Base-by-base conservation (phyloP, 2,797 vertebrate genomes). In the Chloroceryle amazona region DNA sequence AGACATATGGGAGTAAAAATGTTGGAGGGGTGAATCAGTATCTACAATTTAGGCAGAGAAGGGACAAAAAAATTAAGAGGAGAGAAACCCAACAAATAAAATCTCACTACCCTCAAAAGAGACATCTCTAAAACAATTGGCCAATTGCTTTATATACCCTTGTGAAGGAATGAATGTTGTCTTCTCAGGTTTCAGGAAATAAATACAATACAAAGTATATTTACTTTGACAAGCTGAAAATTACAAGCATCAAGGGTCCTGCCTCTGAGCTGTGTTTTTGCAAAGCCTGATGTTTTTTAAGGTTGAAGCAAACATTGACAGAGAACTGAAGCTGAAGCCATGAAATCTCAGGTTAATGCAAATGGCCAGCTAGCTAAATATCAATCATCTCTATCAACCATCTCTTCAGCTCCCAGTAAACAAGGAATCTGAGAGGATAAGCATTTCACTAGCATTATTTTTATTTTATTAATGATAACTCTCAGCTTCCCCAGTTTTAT, bases 171-270 rank as follows among this genome's bases (percentile, higher is more conserved):
- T 19, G 29, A 74, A 70, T 54, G 46, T 74, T 90, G 19, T 86
- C 94, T 93, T 67, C 63, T 85, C 81, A 89, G 55, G 95, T 90
- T 90, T 92, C 65, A 78, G 67, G 47, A 87, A 95, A 80, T 70
- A 95, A 94, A 91, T 90, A 87, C 47, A 80, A 82, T n/a, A 91
- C 39, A 95, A 80, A 57, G 63, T 29, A 65, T 90, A 93, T 91
- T 85, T 96, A 85, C 60, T 82, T 61, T 94, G 88, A 95, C 90
- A 97, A 94, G 90, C 80, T 92, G 63, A 87, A 97, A 93, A 94
- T 92, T 86, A 87, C 57, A 90, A 54, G 67, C 55, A 28, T 80
- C 91, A 57, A 67, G 67, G 78, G 93, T 74, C 52, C 63, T 96
- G 57, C 35, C 61, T 96, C 86, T 85, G 78, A 82, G 74, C 65